phyloP scores from a whole-genome alignment of 2,113 vertebrate species.

The Aldabrachelys gigantea region DNA sequence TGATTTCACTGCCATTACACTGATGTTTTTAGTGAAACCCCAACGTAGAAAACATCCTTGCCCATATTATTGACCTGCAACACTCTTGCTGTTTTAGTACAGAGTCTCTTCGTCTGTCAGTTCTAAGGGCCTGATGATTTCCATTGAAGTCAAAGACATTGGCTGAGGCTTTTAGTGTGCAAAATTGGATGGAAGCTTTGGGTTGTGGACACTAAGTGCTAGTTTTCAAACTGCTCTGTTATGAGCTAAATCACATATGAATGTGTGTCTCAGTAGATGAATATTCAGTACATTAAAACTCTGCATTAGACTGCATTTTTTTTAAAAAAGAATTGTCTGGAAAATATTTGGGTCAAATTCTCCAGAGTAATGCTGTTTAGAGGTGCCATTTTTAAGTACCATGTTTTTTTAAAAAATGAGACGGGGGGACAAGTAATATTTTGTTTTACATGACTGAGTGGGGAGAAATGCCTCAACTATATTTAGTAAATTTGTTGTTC shows the following conservation, averaged over 20 bases:
- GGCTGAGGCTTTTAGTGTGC: not conserved
- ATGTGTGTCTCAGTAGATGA: not conserved
- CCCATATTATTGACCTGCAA: not conserved
- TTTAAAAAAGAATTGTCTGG: not conserved
- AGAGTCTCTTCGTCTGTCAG: not conserved
- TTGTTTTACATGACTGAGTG: not conserved
- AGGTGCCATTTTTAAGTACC: slow-evolving; percentile 11
- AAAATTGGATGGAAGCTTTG: not conserved
- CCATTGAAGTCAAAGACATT: not conserved
- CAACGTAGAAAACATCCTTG: not conserved
- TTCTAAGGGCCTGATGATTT: not conserved
- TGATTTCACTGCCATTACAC: not conserved
- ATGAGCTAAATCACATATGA: not conserved
- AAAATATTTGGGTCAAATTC: not conserved
- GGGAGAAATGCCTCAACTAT: not conserved
- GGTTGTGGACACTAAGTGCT: not conserved
- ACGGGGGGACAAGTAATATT: not conserved
- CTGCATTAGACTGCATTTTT: not conserved
- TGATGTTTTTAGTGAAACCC: not conserved
- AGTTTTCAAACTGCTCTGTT: not conserved
- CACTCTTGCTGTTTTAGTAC: not conserved
- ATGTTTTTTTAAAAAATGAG: not conserved
- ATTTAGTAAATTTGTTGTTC: not conserved
- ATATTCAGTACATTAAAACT: not conserved
- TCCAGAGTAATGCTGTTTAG: not conserved